Evolutionary conservation across 2,888 invertebrate species (phyloP).

Genomic region (Ectemnius lituratus): DNA sequence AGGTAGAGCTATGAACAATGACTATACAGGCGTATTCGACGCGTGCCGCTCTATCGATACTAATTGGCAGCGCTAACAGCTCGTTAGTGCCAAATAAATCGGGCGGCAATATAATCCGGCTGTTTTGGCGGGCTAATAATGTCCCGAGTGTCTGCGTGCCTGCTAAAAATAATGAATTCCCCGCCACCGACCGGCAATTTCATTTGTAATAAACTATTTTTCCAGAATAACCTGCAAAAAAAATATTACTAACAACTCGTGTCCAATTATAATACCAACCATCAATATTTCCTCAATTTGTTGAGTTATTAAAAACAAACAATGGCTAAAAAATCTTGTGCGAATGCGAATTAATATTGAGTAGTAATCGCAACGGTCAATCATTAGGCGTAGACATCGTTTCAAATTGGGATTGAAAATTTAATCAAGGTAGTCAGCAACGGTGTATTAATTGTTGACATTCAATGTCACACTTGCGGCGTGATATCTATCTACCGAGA

Average conservation of each 20-base stretch:
- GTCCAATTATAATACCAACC: no score
- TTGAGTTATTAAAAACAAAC: not conserved
- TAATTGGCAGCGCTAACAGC: slow-evolving; percentile 49
- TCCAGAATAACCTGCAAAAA: no score
- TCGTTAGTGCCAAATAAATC: slow-evolving; percentile 46
- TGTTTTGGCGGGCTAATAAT: slow-evolving; percentile 25
- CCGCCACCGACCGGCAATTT: no score
- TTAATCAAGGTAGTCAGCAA: no score
- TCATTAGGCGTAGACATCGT: not conserved
- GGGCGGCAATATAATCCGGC: slow-evolving; percentile 18
- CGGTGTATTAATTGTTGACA: slow-evolving; percentile 29
- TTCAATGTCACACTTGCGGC: not conserved
- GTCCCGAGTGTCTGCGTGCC: slow-evolving; percentile 7
- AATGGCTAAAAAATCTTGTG: not conserved
- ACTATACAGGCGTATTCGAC: no score
- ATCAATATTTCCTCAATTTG: not conserved
- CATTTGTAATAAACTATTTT: no score
- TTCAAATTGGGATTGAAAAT: no score
- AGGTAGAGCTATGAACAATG: no score
- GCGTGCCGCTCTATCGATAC: slow-evolving; percentile 50
- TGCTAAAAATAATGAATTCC: not conserved
- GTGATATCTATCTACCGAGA: not conserved
- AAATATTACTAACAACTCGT: no score
- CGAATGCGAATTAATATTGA: not conserved
- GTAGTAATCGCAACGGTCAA: not conserved